A percentile compares a stretch with the other conserved stretches of the same genome.
Evolutionary conservation across 2,113 vertebrate species (phyloP).

Genomic region (Pao palembangensis): DNA sequence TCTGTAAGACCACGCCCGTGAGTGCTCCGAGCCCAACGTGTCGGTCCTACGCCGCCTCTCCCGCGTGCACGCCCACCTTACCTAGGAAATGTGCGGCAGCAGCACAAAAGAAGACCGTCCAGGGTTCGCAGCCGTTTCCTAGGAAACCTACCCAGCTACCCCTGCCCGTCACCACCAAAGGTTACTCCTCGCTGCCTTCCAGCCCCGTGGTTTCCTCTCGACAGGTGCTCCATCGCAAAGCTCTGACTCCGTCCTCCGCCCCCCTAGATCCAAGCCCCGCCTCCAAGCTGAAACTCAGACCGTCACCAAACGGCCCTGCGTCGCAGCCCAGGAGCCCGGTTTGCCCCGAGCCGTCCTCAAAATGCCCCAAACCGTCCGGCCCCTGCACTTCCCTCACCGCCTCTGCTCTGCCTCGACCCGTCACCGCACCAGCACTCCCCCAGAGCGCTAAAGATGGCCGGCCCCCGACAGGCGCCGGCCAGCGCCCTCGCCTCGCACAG

Average conservation of each 20-base stretch:
- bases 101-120: conserved; percentile 60
- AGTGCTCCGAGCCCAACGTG: conserved; percentile 53
- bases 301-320: conserved; percentile 39
- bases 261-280: conserved; percentile 18
- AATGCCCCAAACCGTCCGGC: conserved; percentile 72
- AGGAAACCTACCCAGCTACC: conserved; percentile 66
- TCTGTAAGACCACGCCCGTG: conserved; percentile 55
- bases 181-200: conserved; percentile 43
- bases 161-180: conserved; percentile 40
- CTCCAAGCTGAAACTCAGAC: conserved; percentile 47
- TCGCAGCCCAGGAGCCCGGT: conserved; percentile 58
- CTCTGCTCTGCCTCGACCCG: conserved; percentile 25
- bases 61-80: conserved; percentile 65
- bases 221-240: conserved; percentile 30
- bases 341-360: conserved; percentile 73
- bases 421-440: conserved; percentile 2
- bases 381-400: conserved; percentile 23
- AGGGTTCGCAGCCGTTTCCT: conserved; percentile 42
- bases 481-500: conserved; percentile 55
- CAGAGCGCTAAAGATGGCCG: conserved; percentile 37
- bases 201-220: conserved; percentile 33
- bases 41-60: conserved; percentile 55
- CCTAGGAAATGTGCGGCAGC: conserved; percentile 36
- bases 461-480: conserved; percentile 40
- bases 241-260: conserved; percentile 36